phyloP scores from a whole-genome alignment of 2,888 invertebrate species.

The Dilophus febrilis region DNA sequence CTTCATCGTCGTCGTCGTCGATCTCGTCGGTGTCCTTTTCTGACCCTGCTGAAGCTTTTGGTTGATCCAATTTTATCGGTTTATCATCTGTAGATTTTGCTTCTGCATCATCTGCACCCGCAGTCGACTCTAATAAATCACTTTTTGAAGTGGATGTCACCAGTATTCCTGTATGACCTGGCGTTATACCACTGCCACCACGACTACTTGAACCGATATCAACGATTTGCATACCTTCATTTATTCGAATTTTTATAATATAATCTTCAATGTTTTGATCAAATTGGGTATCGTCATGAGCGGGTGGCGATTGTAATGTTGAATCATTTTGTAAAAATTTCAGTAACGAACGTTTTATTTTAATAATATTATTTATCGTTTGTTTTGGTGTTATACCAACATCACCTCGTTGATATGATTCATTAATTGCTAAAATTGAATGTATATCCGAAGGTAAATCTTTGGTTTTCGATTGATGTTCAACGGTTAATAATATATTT shows the following conservation, averaged over 20 bases:
- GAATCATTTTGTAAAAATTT: neutral
- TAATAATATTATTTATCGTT: neutral
- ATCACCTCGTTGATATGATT: conserved; percentile 44
- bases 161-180: no score
- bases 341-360: neutral
- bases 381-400: conserved; percentile 45
- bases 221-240: neutral
- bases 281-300: neutral
- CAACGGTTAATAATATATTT: conserved; percentile 19
- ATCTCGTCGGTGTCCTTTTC: no score
- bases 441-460: conserved; percentile 23
- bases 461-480: conserved; percentile 15
- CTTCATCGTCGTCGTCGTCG: no score
- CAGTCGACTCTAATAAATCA: no score
- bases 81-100: no score
- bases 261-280: neutral
- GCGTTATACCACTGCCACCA: neutral
- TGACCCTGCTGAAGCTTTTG: no score
- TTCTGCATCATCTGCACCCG: no score
- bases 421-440: conserved; percentile 30
- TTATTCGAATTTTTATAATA: neutral
- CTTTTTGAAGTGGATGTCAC: no score
- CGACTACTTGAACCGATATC: neutral
- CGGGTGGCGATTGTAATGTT: neutral
- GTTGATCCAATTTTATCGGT: no score